Base-by-base conservation (phyloP, 2,888 invertebrate genomes). In the Tortrix viridana region DNA sequence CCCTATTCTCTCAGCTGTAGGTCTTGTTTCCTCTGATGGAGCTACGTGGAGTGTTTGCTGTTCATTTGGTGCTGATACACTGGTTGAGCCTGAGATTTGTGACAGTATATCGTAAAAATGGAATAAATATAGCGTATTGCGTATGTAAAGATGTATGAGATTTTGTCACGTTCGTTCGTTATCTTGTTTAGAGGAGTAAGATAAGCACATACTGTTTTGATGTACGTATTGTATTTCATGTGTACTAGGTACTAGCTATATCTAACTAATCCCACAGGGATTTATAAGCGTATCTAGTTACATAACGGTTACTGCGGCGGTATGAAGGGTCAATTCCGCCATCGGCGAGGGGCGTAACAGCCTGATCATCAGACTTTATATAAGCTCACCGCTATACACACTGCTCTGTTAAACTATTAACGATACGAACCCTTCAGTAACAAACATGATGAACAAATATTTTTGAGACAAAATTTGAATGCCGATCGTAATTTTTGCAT, bases 51-150 rank as follows among this genome's bases (percentile, higher is more conserved):
- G n/a, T 63, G 62, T 63, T 63, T 63, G 56, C 23, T 38, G 57
- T 62, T 62, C 56, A 62, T 62, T 62, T 62, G 62, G 46, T 47
- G 38, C 23, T 47, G 47, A 52, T 63, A 63, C 22, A 60, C 46
- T 52, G 19, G 41, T 14, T 46, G 47, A 62, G 44, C 37, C 50
- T 50, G 44, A 22, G 46, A 56, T 57, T 63, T 57, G 57, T 37
- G 46, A 56, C 37, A 43, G 16, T 50, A 19, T n/a, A 41, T 57
- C 57, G 62, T 63, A 53, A 63, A 61, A 57, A 20, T 32, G 46
- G 14, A 41, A 26, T 22, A 23, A 52, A 57, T 41, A 57, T 57
- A 57, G 52, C 50, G 19, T 56, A 38, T 55, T 41, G 19, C 23
- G 20, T 14, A 26, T 14, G 44, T 5, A 14, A 44, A 55, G 14